These are phyloP conservation scores for Lepeophtheirus salmonis DNA, from an alignment of 1,140 invertebrate species.

Conservation along the genomic window DNA sequence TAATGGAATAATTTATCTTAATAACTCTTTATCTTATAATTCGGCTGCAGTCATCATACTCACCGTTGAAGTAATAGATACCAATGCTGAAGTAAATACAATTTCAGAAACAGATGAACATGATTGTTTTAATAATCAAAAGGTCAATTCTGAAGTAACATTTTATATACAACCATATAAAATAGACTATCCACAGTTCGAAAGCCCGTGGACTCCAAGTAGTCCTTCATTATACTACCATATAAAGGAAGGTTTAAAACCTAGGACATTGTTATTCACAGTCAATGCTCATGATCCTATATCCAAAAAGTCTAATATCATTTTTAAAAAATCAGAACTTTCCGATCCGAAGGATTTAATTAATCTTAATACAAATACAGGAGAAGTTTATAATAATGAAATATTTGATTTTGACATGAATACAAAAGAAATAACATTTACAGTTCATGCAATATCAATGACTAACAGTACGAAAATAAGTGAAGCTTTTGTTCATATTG, in stretches of 20 bases:
- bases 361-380: conserved; percentile 48
- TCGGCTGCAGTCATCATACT: conserved; percentile 55
- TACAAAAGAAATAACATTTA: conserved; percentile 41
- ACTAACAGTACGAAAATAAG: conserved; percentile 35
- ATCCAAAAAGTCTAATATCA: conserved; percentile 24
- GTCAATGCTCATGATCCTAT: conserved; percentile 26
- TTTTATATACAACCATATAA: conserved; percentile 58
- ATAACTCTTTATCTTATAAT: conserved; percentile 51
- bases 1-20: conserved; percentile 37
- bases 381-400: conserved; percentile 44
- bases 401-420: conserved; percentile 54
- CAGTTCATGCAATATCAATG: conserved; percentile 48
- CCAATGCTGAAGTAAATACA: conserved; percentile 43
- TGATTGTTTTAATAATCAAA: conserved; percentile 15
- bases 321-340: conserved; percentile 25
- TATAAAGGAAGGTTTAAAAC: conserved; percentile 51
- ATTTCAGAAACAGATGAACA: conserved; percentile 41
- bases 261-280: conserved; percentile 52
- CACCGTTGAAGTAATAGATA: conserved; percentile 47
- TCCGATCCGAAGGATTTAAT: conserved; percentile 31
- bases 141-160: conserved; percentile 39
- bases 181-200: conserved; percentile 56
- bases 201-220: conserved; percentile 32
- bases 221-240: conserved; percentile 44
- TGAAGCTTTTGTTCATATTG: conserved; percentile 45